phyloP scores from a whole-genome alignment of 2,888 invertebrate genomes.

The Glaucopsyche alexis region DNA sequence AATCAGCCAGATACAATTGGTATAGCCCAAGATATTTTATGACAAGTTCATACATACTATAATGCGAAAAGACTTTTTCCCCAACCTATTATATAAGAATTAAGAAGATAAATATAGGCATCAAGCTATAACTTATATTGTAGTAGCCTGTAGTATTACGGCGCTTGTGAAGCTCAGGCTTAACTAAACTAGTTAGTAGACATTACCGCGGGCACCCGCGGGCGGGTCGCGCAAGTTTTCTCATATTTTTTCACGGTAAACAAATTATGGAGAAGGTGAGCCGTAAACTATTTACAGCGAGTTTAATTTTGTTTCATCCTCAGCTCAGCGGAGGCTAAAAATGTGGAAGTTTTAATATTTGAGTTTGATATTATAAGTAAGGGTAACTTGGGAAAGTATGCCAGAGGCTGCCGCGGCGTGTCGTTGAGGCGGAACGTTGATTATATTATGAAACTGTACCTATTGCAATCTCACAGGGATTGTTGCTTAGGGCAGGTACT shows the following conservation, averaged over 20 bases:
- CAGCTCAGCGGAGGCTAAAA: neutral
- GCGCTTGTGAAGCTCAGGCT: neutral
- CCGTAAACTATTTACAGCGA: neutral
- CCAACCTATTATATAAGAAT: too few relatives aligned
- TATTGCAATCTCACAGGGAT: neutral
- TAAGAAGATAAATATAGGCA: too few relatives aligned
- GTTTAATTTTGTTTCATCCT: neutral
- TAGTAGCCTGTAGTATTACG: too few relatives aligned
- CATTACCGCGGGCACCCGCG: neutral
- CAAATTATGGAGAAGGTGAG: neutral
- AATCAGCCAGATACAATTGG: too few relatives aligned
- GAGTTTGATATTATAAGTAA: neutral
- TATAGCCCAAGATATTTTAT: too few relatives aligned
- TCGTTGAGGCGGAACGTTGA: neutral
- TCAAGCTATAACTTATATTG: too few relatives aligned
- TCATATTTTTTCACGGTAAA: slow-evolving; percentile 14
- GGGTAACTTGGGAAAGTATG: neutral
- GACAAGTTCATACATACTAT: too few relatives aligned
- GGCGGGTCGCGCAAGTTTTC: neutral
- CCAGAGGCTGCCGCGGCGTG: neutral
- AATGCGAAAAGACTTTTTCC: too few relatives aligned
- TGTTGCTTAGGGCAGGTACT: neutral
- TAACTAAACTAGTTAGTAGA: neutral
- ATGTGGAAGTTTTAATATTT: neutral
- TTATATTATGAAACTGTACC: neutral